These are phyloP conservation scores for Aphelenchoides besseyi DNA, from an alignment of 1,140 invertebrate genomes.

Conservation along the genomic window DNA sequence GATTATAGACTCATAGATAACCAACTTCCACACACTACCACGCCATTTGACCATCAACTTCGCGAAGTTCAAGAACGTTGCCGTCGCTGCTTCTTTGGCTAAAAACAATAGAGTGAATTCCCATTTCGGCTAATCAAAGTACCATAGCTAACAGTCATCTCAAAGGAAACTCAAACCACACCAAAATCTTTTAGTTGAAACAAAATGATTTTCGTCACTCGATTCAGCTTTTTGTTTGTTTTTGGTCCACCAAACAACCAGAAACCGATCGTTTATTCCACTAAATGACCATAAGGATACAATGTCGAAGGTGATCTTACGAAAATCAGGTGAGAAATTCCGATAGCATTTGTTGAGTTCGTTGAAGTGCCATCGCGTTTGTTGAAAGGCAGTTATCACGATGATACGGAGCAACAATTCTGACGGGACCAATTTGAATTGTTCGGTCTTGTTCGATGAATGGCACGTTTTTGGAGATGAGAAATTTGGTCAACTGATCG, in stretches of 20 bases:
- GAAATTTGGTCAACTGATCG: conserved; percentile 3
- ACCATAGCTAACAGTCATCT: no score
- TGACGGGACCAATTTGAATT: background rate
- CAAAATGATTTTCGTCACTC: no score
- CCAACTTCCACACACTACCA: background rate
- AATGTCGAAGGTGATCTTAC: no score
- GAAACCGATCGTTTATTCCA: no score
- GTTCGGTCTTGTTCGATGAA: background rate
- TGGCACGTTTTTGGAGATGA: conserved; percentile 3
- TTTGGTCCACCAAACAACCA: no score
- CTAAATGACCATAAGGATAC: no score
- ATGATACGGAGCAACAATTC: background rate
- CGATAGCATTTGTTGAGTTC: conserved; percentile 2
- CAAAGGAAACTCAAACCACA: no score
- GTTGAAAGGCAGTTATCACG: background rate
- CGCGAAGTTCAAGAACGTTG: background rate
- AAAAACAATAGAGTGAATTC: background rate
- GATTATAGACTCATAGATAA: background rate
- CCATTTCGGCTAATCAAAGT: background rate
- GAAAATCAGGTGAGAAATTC: background rate
- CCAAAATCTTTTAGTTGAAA: no score
- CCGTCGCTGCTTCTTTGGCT: background rate
- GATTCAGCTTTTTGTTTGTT: no score
- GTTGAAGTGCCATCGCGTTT: background rate
- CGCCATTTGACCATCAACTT: background rate